Evolutionary conservation across 2,797 vertebrate genomes (phyloP).

Genomic region (Sarcoramphus papa): DNA sequence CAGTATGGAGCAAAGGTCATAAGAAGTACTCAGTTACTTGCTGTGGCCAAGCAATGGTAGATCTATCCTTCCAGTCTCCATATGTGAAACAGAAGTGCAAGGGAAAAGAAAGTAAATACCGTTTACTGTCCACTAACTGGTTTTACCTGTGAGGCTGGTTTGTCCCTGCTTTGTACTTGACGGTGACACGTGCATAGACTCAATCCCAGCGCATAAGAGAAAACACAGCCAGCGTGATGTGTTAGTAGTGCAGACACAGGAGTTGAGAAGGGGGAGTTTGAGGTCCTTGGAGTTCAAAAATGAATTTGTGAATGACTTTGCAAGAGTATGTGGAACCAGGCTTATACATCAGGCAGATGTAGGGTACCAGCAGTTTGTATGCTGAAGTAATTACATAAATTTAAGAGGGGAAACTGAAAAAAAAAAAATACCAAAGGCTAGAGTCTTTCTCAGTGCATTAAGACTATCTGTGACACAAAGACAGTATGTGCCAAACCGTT

Average conservation of each 20-base stretch:
- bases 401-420: neutral
- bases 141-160: neutral
- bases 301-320: neutral
- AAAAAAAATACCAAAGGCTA: neutral
- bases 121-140: neutral
- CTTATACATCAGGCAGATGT: neutral
- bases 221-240: neutral
- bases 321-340: neutral
- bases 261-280: neutral
- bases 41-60: neutral
- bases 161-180: neutral
- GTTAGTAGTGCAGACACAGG: neutral
- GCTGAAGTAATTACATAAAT: neutral
- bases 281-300: neutral
- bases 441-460: neutral
- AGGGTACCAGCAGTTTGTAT: neutral
- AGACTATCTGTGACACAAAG: neutral
- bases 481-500: neutral
- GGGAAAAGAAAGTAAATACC: neutral
- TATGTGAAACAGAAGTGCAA: neutral
- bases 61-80: neutral
- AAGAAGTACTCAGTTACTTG: neutral
- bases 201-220: neutral
- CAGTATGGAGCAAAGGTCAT: neutral
- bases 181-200: neutral